Evolutionary conservation across 2,888 invertebrate genomes (phyloP).

Genomic region (Tenthredo scrophulariae): DNA sequence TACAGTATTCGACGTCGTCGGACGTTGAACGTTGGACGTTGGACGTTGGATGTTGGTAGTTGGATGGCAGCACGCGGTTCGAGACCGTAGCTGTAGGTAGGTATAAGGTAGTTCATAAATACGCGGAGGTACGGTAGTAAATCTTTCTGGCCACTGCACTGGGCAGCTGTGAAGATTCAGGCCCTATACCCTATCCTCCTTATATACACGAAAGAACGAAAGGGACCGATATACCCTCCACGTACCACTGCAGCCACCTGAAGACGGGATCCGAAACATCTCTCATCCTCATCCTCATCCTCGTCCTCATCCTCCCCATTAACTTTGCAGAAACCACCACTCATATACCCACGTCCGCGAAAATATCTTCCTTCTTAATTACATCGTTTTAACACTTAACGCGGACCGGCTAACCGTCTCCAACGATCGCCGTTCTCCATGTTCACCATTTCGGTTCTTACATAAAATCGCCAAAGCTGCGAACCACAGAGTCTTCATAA

Average conservation of each 20-base stretch:
- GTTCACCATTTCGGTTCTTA: background rate
- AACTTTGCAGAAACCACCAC: slow-evolving; percentile 57
- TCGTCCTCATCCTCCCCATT: slow-evolving; percentile 51
- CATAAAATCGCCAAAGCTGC: background rate
- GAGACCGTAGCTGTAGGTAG: slow-evolving; percentile 10
- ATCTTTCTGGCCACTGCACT: slow-evolving; percentile 75
- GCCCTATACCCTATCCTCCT: background rate
- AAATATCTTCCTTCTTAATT: slow-evolving; percentile 75
- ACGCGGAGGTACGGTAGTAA: slow-evolving; percentile 76
- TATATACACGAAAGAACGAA: background rate
- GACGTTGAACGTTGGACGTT: background rate
- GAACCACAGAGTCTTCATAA: too few relatives aligned
- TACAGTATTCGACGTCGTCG: background rate
- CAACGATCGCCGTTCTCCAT: background rate
- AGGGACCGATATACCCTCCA: background rate
- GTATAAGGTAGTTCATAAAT: slow-evolving; percentile 74
- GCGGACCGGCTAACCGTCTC: background rate
- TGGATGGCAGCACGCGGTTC: slow-evolving; percentile 49
- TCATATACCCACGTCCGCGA: slow-evolving; percentile 38
- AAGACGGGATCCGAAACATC: background rate
- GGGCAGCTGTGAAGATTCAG: slow-evolving; percentile 65
- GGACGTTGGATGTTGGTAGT: background rate
- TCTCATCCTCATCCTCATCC: slow-evolving; percentile 59
- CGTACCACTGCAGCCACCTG: background rate
- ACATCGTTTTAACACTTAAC: slow-evolving; percentile 77